These are phyloP conservation scores for Spilosoma lubricipeda DNA, from an alignment of 2,888 invertebrate genomes.

Conservation along the genomic window DNA sequence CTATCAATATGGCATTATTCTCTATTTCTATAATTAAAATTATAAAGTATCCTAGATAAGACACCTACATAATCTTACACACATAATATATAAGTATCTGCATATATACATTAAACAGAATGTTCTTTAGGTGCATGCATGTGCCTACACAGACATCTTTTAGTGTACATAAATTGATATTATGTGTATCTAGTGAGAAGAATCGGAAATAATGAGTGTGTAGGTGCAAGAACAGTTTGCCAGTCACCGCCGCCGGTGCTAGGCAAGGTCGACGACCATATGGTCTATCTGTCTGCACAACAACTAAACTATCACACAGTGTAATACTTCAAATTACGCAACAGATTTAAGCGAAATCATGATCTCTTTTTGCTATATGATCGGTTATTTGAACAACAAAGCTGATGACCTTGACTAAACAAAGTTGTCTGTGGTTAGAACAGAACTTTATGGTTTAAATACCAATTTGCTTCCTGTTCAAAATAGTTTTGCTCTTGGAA, in stretches of 20 bases:
- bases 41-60: conserved; percentile 55
- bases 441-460: conserved; percentile 24
- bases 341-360: conserved; percentile 41
- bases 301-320: conserved; percentile 53
- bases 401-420: conserved; percentile 42
- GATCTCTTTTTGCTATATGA: conserved; percentile 51
- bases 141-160: conserved; percentile 36
- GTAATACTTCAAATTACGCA: conserved; percentile 59
- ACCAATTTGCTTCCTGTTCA: conserved; percentile 54
- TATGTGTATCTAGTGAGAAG: conserved; percentile 48
- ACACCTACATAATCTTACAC: conserved; percentile 44
- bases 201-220: conserved; percentile 66
- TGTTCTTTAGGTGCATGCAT: conserved; percentile 12
- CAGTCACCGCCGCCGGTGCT: conserved; percentile 60
- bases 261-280: conserved; percentile 79
- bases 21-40: conserved; percentile 34
- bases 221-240: conserved; percentile 70
- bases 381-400: conserved; percentile 30
- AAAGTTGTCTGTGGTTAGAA: conserved; percentile 35
- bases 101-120: conserved; percentile 24
- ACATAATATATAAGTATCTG: conserved; percentile 22
- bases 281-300: conserved; percentile 66
- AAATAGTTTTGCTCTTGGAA: conserved; percentile 65
- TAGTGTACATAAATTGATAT: conserved; percentile 30
- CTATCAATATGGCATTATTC: not conserved